Evolutionary conservation across 1,140 invertebrate species (phyloP).

Genomic region (Drosophila dunni): DNA sequence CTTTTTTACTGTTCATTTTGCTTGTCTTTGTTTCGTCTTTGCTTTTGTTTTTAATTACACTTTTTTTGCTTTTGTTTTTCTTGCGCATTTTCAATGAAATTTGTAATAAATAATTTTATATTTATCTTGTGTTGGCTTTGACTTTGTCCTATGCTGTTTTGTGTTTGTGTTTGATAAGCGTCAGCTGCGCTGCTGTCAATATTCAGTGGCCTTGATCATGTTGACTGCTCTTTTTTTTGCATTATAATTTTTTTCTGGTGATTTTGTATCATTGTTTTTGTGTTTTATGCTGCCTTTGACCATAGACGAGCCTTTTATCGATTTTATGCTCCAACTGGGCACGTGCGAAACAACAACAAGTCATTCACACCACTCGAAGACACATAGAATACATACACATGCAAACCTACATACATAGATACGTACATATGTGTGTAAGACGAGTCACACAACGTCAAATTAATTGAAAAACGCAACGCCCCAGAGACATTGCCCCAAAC

Average conservation of each 20-base stretch:
- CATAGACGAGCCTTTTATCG: constrained; percentile 73
- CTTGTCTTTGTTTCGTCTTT: no score
- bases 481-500: constrained; percentile 43
- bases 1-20: no score
- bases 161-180: constrained; percentile 31
- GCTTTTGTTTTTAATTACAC: no score
- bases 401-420: not conserved
- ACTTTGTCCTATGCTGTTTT: not conserved
- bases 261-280: not conserved
- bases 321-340: constrained; percentile 67
- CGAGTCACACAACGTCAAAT: constrained; percentile 46
- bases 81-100: no score
- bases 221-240: constrained; percentile 16
- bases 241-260: not conserved
- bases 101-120: no score
- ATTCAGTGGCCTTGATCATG: constrained; percentile 55
- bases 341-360: constrained; percentile 64
- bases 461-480: constrained; percentile 52
- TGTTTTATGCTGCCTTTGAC: constrained; percentile 36
- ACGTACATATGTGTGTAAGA: constrained; percentile 16
- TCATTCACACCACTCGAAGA: constrained; percentile 62
- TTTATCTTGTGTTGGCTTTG: no score
- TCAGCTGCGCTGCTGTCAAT: constrained; percentile 16
- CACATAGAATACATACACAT: constrained; percentile 5
- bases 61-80: no score